A percentile compares a stretch with the other conserved stretches of the same genome.
These are phyloP conservation scores for Indicator indicator DNA, from an alignment of 2,113 vertebrate genomes.

Conservation along the genomic window DNA sequence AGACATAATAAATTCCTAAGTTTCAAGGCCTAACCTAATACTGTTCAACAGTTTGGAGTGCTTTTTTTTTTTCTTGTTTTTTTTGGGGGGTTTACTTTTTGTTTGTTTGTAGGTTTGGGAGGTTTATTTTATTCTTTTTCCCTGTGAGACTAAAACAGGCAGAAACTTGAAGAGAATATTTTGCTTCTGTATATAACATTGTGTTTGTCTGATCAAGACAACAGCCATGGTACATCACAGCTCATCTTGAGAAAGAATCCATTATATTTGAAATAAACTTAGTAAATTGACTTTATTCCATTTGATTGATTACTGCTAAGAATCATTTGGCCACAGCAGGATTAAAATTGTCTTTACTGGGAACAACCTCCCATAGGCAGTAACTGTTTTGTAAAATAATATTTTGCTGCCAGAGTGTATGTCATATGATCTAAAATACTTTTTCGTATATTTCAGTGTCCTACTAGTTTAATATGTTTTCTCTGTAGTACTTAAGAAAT, in stretches of 20 bases:
- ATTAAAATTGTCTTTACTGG: neutral
- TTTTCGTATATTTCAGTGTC: neutral
- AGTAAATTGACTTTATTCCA: neutral
- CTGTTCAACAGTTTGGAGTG: neutral
- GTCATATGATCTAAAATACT: neutral
- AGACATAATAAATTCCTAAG: neutral
- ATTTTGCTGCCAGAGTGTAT: neutral
- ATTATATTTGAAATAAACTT: neutral
- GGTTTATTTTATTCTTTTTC: neutral
- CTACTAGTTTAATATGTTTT: neutral
- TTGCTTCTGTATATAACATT: neutral
- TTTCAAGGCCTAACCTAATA: neutral
- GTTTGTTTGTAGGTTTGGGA: too few species aligned
- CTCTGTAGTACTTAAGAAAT: neutral
- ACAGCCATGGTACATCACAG: neutral
- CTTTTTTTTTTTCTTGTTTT: neutral
- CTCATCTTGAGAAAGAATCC: neutral
- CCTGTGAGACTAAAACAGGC: neutral
- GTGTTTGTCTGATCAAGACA: neutral
- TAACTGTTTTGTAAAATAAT: neutral
- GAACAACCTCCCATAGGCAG: neutral
- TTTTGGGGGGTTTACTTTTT: neutral
- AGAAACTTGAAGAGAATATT: neutral
- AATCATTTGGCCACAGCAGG: neutral
- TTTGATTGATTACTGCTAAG: neutral